phyloP scores from a whole-genome alignment of 2,113 vertebrate species.

The Rallus limicola region DNA sequence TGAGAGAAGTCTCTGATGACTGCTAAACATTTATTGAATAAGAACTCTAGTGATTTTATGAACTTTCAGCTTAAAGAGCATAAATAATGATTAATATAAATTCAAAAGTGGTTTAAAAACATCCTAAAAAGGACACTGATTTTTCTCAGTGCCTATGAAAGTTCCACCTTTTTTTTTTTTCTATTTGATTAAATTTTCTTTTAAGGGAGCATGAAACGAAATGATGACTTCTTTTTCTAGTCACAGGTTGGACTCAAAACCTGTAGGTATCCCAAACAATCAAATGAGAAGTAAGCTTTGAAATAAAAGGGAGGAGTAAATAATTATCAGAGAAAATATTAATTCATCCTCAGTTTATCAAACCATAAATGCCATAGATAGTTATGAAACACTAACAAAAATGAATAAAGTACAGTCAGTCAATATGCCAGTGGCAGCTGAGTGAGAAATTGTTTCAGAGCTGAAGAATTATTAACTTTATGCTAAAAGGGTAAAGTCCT shows the following conservation, averaged over 20 bases:
- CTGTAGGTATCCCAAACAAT: not conserved
- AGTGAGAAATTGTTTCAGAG: not conserved
- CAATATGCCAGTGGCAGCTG: not conserved
- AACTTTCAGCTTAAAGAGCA: constrained; percentile 25
- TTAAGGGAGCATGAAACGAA: not conserved
- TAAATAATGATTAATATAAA: constrained; percentile 10
- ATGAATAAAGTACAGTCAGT: not conserved
- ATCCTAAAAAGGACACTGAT: not conserved
- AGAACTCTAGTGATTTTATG: constrained; percentile 24
- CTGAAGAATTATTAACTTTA: not conserved
- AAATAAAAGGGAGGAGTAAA: not conserved
- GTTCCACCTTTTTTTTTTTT: not conserved
- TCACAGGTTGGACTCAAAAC: not conserved
- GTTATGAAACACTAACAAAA: not conserved
- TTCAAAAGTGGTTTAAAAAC: not conserved
- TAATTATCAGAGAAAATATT: not conserved
- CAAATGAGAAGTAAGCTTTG: not conserved
- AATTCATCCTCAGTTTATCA: not conserved
- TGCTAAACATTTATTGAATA: constrained; percentile 30
- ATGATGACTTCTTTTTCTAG: not conserved
- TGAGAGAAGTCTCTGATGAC: constrained; percentile 26
- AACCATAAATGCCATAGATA: not conserved
- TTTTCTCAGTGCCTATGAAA: not conserved
- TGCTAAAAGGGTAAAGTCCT: not conserved
- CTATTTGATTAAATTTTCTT: not conserved